Base-by-base conservation (phyloP, 2,797 vertebrate genomes). In the Ispidina lecontei region DNA sequence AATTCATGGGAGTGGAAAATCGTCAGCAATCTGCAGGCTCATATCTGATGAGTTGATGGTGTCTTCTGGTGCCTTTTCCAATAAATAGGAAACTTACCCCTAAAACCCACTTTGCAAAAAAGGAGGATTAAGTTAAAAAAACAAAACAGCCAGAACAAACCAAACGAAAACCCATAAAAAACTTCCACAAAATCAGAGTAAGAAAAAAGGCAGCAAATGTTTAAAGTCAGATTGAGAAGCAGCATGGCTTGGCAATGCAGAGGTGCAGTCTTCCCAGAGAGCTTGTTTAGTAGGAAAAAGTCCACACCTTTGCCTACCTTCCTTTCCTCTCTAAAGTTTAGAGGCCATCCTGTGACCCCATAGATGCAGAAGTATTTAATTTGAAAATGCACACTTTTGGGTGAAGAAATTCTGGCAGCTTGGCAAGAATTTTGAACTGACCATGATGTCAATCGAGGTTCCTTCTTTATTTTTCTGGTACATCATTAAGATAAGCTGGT, bases 281-380 rank as follows among this genome's bases (percentile, higher is more conserved):
- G 7, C 3, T 46, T 47, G 4, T 51, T 75, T 46, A 19, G 20
- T 11, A 70, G 60, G 46, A 41, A 67, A 28, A 54, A 49, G 29
- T 9, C 25, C 9, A 1, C 35, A 5, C 3, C 1, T 59, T 79
- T 83, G 21, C 17, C 13, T 12, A 16, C 12, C 15, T 3, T 22
- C 19, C 4, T 15, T 7, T 58, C n/a, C 17, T 52, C 15, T 64
- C 29, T 62, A 7, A 18, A 18, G 21, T 54, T 69, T 7, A 20
- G 43, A 17, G 6, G 9, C 21, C 11, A 10, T 62, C 20, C 31
- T 49, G 2, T 56, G 14, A 17, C 21, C 7, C 10, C 7, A 0
- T 0, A 37, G 13, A 0, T 94, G 33, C 22, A 79, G 55, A 55
- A 63, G 25, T 23, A 21, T 51, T 77, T 33, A 23, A 60, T 60